These are phyloP conservation scores for Cotesia vestalis DNA, from an alignment of 1,140 invertebrate species.

Conservation along the genomic window DNA sequence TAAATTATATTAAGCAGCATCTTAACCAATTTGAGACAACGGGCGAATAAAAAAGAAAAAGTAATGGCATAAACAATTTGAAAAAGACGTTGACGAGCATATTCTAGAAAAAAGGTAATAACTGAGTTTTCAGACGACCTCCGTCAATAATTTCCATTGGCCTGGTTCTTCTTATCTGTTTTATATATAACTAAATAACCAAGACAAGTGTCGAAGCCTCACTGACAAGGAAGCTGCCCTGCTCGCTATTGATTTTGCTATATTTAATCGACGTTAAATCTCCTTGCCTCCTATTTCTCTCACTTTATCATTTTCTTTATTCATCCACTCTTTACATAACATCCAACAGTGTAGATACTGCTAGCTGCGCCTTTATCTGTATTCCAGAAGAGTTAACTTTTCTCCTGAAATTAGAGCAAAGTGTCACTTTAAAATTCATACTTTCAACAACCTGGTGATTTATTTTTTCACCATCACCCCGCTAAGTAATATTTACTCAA, in stretches of 20 bases:
- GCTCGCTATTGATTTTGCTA: neutral
- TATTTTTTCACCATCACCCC: neutral
- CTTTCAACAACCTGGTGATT: neutral
- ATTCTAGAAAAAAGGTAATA: neutral
- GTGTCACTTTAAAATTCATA: conserved; percentile 7
- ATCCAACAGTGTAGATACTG: conserved; percentile 12
- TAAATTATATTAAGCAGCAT: no score
- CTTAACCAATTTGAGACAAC: no score
- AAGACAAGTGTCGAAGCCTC: neutral
- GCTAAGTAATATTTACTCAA: neutral
- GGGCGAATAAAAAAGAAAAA: no score
- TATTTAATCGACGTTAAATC: neutral
- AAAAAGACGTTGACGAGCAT: no score
- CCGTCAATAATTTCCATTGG: conserved; percentile 31
- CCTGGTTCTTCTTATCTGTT: conserved; percentile 22
- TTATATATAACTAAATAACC: neutral
- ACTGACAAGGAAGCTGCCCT: neutral
- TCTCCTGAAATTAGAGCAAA: conserved; percentile 19
- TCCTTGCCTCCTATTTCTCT: neutral
- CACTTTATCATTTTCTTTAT: neutral
- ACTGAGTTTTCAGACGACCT: conserved; percentile 19
- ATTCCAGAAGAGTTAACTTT: conserved; percentile 34
- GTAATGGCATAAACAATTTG: no score
- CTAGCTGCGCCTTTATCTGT: conserved; percentile 22
- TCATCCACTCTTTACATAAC: neutral